phyloP scores from a whole-genome alignment of 2,113 vertebrate genomes.

The Crotalus tigris region DNA sequence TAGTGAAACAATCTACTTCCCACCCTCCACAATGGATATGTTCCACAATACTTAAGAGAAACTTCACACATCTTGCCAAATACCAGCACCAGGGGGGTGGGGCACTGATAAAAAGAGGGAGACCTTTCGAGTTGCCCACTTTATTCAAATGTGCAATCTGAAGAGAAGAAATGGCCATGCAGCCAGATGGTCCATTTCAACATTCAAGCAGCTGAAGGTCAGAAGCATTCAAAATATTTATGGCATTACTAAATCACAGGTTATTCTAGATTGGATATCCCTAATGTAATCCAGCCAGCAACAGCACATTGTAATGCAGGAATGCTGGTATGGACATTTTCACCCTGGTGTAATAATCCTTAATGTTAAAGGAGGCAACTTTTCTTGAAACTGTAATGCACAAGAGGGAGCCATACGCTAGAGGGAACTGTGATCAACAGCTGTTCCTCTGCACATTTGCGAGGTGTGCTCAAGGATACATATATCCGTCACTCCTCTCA shows the following conservation, averaged over 20 bases:
- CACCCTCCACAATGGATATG: background rate
- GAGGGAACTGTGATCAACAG: background rate
- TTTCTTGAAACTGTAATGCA: background rate
- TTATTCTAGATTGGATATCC: background rate
- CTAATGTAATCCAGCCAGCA: background rate
- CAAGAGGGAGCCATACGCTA: background rate
- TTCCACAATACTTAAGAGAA: background rate
- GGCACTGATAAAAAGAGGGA: background rate
- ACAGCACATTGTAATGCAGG: background rate
- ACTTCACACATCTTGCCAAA: background rate
- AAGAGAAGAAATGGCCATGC: no score
- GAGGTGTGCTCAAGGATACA: background rate
- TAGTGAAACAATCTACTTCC: accelerated
- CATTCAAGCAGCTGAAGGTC: background rate
- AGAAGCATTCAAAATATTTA: background rate
- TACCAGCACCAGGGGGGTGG: accelerated
- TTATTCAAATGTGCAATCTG: background rate
- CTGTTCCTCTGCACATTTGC: background rate
- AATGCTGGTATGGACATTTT: background rate
- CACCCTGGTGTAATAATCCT: background rate
- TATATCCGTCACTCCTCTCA: background rate
- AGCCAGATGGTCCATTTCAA: background rate
- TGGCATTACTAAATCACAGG: background rate
- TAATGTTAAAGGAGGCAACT: background rate
- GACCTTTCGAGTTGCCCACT: background rate